Evolutionary conservation across 2,113 vertebrate species (phyloP).

Genomic region (Clarias gariepinus): DNA sequence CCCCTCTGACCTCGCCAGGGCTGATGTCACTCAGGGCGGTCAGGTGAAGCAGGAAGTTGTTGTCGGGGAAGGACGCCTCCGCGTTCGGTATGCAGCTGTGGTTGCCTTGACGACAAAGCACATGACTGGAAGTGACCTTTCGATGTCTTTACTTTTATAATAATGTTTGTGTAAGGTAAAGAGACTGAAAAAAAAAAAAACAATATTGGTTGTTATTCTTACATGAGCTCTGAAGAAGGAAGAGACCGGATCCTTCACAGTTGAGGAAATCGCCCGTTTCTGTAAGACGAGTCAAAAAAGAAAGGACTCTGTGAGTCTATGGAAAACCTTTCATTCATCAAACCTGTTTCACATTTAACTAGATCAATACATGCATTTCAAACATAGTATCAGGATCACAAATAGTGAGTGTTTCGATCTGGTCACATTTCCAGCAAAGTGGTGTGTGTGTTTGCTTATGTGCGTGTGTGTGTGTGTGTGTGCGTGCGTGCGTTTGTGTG

Average conservation of each 20-base stretch:
- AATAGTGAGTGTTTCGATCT: not conserved
- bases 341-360: constrained; percentile 31
- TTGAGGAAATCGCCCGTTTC: constrained; percentile 97
- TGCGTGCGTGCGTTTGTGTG: not conserved
- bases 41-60: constrained; percentile 93
- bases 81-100: constrained; percentile 97
- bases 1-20: constrained; percentile 87
- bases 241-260: constrained; percentile 98
- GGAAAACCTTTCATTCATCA: constrained; percentile 23
- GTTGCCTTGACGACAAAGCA: constrained; percentile 79
- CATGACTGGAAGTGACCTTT: not conserved
- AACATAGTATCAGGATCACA: not conserved
- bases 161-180: constrained; percentile 1
- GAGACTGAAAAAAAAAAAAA: not conserved
- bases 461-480: constrained; percentile 8
- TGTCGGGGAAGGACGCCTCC: constrained; percentile 92
- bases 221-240: constrained; percentile 97
- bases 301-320: constrained; percentile 32
- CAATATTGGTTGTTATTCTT: constrained; percentile 64
- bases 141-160: not conserved
- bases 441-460: not conserved
- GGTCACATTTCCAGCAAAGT: constrained; percentile 6
- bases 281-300: constrained; percentile 61
- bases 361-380: constrained; percentile 15
- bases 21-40: constrained; percentile 85